Conservation (phyloP, 2,113 vertebrate genomes). For the Barbus barbus region DNA sequence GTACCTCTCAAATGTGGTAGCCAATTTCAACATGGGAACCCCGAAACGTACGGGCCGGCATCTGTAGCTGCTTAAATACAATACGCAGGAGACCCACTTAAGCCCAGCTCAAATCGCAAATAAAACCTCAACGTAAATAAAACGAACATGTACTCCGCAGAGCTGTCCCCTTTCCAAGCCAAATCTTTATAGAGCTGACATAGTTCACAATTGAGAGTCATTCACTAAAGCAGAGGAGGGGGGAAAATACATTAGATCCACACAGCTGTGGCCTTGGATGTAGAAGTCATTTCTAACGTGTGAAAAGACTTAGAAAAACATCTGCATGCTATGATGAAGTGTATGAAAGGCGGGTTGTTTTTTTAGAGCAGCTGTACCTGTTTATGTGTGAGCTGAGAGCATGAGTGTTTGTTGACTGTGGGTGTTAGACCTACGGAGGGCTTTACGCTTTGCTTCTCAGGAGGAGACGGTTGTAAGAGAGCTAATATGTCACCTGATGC, state of each 20-base stretch:
- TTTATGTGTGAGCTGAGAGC: conserved; percentile 19
- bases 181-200: conserved; percentile 58
- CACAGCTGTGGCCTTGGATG: conserved; percentile 48
- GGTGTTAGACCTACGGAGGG: conserved; percentile 10
- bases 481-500: not conserved
- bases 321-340: conserved; percentile 40
- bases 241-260: conserved; percentile 36
- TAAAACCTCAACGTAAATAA: conserved; percentile 54
- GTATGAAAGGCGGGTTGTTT: conserved; percentile 19
- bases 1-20: conserved; percentile 51
- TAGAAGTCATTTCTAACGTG: conserved; percentile 41
- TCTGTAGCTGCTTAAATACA: conserved; percentile 60
- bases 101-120: conserved; percentile 53
- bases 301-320: conserved; percentile 16
- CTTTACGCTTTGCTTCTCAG: not conserved
- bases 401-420: conserved; percentile 22
- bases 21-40: conserved; percentile 55
- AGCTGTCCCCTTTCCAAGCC: conserved; percentile 39
- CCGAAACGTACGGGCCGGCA: conserved; percentile 36
- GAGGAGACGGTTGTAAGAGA: not conserved
- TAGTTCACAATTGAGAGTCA: conserved; percentile 35
- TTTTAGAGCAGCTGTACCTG: conserved; percentile 17
- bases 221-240: no score
- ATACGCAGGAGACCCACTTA: conserved; percentile 47
- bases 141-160: conserved; percentile 54